phyloP scores from a whole-genome alignment of 2,888 invertebrate genomes.

The Troides helena region DNA sequence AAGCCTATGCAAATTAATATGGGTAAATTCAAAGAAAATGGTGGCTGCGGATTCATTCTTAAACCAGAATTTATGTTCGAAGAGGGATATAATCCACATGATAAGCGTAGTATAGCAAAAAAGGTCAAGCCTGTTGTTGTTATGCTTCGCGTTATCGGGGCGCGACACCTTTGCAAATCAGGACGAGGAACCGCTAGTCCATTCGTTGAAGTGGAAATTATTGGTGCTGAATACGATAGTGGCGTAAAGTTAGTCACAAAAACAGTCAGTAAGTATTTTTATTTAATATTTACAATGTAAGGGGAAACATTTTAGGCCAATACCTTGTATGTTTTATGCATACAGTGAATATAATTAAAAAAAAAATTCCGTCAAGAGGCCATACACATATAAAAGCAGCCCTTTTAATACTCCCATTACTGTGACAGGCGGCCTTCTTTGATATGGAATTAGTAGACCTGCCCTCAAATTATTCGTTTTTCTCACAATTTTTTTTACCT shows the following conservation, averaged over 20 bases:
- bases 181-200: conserved; percentile 93
- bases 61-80: conserved; percentile 94
- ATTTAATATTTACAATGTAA: neutral
- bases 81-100: conserved; percentile 89
- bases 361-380: no score
- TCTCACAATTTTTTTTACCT: no score
- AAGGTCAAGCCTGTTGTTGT: conserved; percentile 75
- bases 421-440: no score
- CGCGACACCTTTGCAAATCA: conserved; percentile 91
- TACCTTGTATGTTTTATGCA: no score
- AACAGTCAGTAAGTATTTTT: conserved; percentile 84
- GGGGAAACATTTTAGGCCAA: no score
- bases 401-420: no score
- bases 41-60: conserved; percentile 94
- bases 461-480: no score
- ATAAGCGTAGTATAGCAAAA: conserved; percentile 79
- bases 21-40: conserved; percentile 95
- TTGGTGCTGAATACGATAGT: conserved; percentile 92
- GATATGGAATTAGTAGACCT: no score
- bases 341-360: no score
- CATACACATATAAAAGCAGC: no score
- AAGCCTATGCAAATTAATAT: conserved; percentile 98
- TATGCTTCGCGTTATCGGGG: conserved; percentile 90
- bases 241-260: conserved; percentile 92
- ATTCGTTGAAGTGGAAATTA: conserved; percentile 93